Percentiles rank a stretch among this genome's conserved stretches.
These are phyloP conservation scores for Varecia variegata DNA, from an alignment of 2,797 vertebrate species.

Conservation along the genomic window DNA sequence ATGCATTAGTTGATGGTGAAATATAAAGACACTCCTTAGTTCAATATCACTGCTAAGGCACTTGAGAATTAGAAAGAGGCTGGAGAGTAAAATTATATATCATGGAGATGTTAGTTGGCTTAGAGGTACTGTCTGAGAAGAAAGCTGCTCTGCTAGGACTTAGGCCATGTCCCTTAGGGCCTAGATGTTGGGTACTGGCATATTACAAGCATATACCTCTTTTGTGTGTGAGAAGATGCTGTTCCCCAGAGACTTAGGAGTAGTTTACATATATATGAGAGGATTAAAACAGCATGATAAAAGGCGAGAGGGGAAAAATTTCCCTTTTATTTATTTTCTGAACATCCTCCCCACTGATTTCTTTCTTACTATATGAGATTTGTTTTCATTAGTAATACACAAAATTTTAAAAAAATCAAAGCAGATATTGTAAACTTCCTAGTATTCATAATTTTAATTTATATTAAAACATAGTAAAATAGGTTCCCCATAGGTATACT, in stretches of 20 bases:
- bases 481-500: background rate
- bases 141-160: background rate
- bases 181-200: no score
- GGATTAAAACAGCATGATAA: background rate
- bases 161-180: background rate
- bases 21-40: background rate
- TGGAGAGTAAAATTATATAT: background rate
- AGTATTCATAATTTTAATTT: background rate
- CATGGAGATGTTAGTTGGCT: background rate
- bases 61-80: background rate
- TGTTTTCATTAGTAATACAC: background rate
- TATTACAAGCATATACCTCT: fast-evolving
- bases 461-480: background rate
- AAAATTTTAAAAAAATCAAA: background rate
- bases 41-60: background rate
- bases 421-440: background rate
- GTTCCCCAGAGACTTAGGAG: background rate
- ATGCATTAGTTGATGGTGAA: background rate
- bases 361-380: background rate
- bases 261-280: background rate
- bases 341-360: background rate
- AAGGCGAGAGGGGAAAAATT: background rate
- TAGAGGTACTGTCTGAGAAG: background rate
- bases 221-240: background rate
- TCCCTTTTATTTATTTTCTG: background rate